These are phyloP conservation scores for Schrankia costaestrigalis DNA, from an alignment of 2,888 invertebrate species.

Conservation along the genomic window DNA sequence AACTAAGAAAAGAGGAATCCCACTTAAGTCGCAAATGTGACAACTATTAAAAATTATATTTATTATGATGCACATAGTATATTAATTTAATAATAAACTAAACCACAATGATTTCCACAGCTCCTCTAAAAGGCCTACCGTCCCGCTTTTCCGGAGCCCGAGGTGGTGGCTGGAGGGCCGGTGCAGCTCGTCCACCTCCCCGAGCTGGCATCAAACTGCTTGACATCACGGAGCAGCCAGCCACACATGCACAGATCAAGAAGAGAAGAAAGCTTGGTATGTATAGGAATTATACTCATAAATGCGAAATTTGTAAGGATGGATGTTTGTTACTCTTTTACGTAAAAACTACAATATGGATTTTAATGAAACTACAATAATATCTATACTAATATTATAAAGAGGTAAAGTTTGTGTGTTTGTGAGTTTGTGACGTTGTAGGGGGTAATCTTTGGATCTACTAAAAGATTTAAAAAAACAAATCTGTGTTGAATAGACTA, in stretches of 20 bases:
- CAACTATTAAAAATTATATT: too few species aligned
- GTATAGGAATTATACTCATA: too few species aligned
- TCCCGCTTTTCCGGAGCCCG: slow-evolving; percentile 80
- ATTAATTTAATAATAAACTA: too few species aligned
- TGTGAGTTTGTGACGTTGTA: too few species aligned
- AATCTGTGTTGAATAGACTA: background rate
- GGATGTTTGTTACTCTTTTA: background rate
- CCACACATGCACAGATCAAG: slow-evolving; percentile 86
- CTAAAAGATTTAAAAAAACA: too few species aligned
- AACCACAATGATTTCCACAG: slow-evolving; percentile 79
- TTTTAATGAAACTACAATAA: background rate
- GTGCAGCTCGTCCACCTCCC: slow-evolving; percentile 84
- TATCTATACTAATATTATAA: background rate
- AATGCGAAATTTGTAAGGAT: background rate
- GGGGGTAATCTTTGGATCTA: too few species aligned
- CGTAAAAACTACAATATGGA: background rate
- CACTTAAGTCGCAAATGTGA: too few species aligned
- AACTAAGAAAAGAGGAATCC: too few species aligned
- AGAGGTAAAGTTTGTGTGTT: too few species aligned
- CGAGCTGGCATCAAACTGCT: slow-evolving; percentile 96
- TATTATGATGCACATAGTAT: too few species aligned
- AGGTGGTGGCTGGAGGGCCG: slow-evolving; percentile 40
- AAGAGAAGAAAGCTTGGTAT: slow-evolving; percentile 90
- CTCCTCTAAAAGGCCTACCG: slow-evolving; percentile 95
- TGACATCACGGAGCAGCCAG: slow-evolving; percentile 96